A percentile compares a stretch with the other conserved stretches of the same genome.
Evolutionary conservation across 1,140 invertebrate genomes (phyloP).

Genomic region (Lepeophtheirus salmonis): DNA sequence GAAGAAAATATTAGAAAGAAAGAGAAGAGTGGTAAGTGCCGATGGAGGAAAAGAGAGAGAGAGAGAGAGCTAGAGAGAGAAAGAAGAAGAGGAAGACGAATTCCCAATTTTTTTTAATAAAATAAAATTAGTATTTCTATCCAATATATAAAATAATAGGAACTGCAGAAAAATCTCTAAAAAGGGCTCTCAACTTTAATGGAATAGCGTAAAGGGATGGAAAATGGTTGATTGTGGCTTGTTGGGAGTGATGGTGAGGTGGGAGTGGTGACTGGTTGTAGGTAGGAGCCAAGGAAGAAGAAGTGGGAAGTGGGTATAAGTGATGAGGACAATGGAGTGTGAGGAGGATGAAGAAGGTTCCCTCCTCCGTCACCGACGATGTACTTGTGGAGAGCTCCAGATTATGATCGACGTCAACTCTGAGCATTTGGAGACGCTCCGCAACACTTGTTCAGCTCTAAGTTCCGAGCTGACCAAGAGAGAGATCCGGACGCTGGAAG

Average conservation of each 20-base stretch:
- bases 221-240: background rate
- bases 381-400: conserved; percentile 42
- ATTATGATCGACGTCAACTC: conserved; percentile 88
- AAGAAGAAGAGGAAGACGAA: background rate
- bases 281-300: background rate
- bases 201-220: too few species aligned
- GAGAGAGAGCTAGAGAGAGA: background rate
- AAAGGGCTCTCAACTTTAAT: too few species aligned
- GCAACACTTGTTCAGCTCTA: conserved; percentile 65
- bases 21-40: too few species aligned
- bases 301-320: too few species aligned
- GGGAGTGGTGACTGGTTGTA: background rate
- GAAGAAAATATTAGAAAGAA: too few species aligned
- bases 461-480: conserved; percentile 65
- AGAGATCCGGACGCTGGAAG: conserved; percentile 81
- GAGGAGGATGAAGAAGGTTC: background rate
- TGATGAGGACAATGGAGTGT: too few species aligned
- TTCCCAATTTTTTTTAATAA: too few species aligned
- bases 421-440: conserved; percentile 66
- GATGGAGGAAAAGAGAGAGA: background rate
- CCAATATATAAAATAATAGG: background rate
- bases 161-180: too few species aligned
- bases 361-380: background rate
- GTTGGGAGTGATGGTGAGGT: background rate
- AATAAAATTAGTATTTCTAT: too few species aligned